Conservation (phyloP, 2,113 vertebrate species). For the Hippolais icterina region DNA sequence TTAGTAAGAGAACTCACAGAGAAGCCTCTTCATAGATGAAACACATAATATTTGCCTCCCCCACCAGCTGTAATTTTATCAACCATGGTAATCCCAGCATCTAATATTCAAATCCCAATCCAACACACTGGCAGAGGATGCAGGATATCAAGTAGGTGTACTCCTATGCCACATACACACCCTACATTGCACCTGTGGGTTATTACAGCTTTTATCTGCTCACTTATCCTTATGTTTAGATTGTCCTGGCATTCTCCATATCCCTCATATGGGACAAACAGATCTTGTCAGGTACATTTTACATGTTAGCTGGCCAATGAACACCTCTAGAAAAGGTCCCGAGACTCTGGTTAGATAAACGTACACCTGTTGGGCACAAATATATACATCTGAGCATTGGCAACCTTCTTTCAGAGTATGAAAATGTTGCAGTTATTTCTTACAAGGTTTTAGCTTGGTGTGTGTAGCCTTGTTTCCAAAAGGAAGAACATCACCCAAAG, state of each 20-base stretch:
- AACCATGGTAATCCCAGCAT: background rate
- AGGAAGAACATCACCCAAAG: background rate
- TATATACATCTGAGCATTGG: fast-evolving
- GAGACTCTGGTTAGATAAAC: background rate
- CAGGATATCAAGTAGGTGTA: background rate
- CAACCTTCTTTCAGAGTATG: background rate
- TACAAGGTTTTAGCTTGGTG: background rate
- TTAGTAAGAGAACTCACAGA: background rate
- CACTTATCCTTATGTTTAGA: background rate
- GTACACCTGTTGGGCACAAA: background rate
- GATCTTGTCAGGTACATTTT: background rate
- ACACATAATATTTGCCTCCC: background rate
- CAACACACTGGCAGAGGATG: background rate
- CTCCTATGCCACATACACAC: background rate
- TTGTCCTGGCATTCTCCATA: background rate
- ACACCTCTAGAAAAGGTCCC: background rate
- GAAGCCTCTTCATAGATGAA: background rate
- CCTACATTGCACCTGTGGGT: background rate
- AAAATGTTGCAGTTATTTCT: background rate
- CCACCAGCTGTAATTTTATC: background rate
- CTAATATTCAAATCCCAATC: background rate
- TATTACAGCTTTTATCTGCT: background rate
- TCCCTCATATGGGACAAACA: fast-evolving
- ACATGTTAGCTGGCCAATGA: background rate
- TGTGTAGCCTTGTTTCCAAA: background rate